Evolutionary conservation across 2,797 vertebrate genomes (phyloP), one percentile per base, ranked within the genome.

Genomic region (Galagoides demidoff): DNA sequence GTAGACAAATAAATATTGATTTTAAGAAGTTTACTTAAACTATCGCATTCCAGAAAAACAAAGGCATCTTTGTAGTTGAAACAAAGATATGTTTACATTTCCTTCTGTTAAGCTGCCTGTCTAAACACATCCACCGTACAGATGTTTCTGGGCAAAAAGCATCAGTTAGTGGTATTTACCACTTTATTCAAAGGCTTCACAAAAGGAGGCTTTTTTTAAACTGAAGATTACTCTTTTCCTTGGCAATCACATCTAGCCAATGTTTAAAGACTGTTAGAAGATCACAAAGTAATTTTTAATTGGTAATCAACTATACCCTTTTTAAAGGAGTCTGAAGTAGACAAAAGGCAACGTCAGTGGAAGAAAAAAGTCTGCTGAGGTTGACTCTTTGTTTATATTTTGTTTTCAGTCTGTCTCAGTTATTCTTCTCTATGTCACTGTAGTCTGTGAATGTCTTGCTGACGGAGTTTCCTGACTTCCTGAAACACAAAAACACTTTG

Each of bases 1-100:
- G 86, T 89, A 89, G 29, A 76, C 31, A 76, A 85, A 86, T 78
- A 92, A 90, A 57, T 37, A 45, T 14, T 89, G 97, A 97, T 85
- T 93, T 81, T 95, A 25, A 16, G 37, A 93, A 84, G 57, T 94
- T 92, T 97, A 89, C 95, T 97, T 96, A 92, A 96, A 90, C 94
- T 87, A 95, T 85, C 88, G 89, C 49, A 23, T 85, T 97, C 96
- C 90, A 95, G 90, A 97, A 96, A 97, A 96, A 86, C 61, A 94
- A 92, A 94, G 23, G 1, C 0, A 13, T 96, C 66, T 96, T 96
- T 94, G 78, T 97, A 93, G n/a, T 97, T 81, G 92, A 97, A 97
- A 89, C 94, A 96, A 96, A 98, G 78, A 82, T 77, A 92, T 97
- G 93, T 95, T 97, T 97, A 97, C 61, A 89, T 95, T 95, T 68